Conservation (phyloP, 2,888 invertebrate species). For the Acanthoscelides obtectus region DNA sequence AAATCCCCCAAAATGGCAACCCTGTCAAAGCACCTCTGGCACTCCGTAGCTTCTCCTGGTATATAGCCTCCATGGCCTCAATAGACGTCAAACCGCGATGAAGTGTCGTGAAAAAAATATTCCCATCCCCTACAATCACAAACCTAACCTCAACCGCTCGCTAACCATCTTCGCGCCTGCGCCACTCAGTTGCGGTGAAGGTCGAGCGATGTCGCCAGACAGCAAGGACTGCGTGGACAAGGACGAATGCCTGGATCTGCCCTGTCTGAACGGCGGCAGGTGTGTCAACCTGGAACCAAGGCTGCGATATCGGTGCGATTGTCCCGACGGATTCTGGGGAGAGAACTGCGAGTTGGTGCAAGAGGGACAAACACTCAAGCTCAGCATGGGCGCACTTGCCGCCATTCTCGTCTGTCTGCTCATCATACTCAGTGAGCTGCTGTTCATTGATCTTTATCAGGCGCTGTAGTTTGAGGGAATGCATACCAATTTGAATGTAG, state of each 20-base stretch:
- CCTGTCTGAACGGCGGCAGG: slow-evolving; percentile 88
- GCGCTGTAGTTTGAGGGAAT: too few relatives aligned
- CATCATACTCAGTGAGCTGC: slow-evolving; percentile 89
- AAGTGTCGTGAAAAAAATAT: too few relatives aligned
- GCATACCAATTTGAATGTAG: too few relatives aligned
- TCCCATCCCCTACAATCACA: too few relatives aligned
- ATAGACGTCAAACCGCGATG: too few relatives aligned
- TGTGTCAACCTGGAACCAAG: slow-evolving; percentile 90
- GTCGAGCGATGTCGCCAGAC: slow-evolving; percentile 84
- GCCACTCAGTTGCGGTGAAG: slow-evolving; percentile 80
- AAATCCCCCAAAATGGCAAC: too few relatives aligned
- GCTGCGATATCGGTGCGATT: slow-evolving; percentile 81
- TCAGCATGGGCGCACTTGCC: slow-evolving; percentile 95
- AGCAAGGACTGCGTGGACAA: slow-evolving; percentile 92
- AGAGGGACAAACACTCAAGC: slow-evolving; percentile 90
- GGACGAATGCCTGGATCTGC: slow-evolving; percentile 91
- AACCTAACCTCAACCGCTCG: slow-evolving; percentile 2
- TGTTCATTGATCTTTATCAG: background rate
- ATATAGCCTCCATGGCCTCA: too few relatives aligned
- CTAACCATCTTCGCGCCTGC: background rate
- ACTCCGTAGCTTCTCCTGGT: too few relatives aligned
- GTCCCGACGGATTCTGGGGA: slow-evolving; percentile 90
- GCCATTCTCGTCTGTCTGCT: slow-evolving; percentile 96
- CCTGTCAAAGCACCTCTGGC: too few relatives aligned
- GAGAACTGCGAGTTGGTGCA: slow-evolving; percentile 91